A percentile compares a stretch with the other conserved stretches of the same genome.
These are phyloP conservation scores for Plebejus melissa DNA, from an alignment of 2,888 invertebrate species.

Conservation along the genomic window DNA sequence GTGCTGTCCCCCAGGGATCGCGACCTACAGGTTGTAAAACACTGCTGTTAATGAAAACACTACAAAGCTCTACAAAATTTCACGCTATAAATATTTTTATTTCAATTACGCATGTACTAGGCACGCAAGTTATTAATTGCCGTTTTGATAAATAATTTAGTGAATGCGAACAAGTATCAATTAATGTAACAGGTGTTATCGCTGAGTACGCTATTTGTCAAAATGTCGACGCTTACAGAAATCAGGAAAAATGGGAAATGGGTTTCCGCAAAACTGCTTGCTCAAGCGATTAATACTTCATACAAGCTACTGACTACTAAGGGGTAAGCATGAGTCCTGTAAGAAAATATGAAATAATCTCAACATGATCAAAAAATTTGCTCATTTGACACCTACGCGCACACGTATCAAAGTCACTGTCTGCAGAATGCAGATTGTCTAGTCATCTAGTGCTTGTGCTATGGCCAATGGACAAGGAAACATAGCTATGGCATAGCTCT, in stretches of 20 bases:
- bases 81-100: neutral
- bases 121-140: slow-evolving; percentile 4
- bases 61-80: neutral
- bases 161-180: slow-evolving; percentile 2
- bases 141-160: neutral
- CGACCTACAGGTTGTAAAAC: too few species aligned
- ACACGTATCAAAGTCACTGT: too few species aligned
- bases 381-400: too few species aligned
- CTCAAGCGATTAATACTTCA: neutral
- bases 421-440: too few species aligned
- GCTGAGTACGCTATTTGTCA: neutral
- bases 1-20: too few species aligned
- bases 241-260: neutral
- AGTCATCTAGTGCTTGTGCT: too few species aligned
- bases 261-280: neutral
- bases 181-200: neutral
- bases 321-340: neutral
- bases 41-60: too few species aligned
- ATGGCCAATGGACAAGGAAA: too few species aligned
- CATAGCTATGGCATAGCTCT: too few species aligned
- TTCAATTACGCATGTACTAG: neutral
- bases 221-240: neutral
- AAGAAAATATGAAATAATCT: neutral
- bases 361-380: too few species aligned
- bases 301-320: neutral